Evolutionary conservation across 2,113 vertebrate species (phyloP).

Genomic region (Chitala chitala): DNA sequence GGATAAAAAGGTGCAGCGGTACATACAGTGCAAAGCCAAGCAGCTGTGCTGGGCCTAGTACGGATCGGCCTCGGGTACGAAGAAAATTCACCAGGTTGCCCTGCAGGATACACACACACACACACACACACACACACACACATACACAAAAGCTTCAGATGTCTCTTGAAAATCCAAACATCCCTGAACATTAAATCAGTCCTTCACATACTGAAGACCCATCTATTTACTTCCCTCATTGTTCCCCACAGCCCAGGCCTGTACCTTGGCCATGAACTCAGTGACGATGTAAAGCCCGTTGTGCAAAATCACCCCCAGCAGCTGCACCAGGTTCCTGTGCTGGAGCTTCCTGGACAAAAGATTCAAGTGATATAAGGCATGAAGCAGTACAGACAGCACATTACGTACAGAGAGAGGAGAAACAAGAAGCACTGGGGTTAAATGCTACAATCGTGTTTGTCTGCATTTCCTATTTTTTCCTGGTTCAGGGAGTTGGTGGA

Average conservation of each 20-base stretch:
- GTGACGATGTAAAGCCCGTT: constrained; percentile 86
- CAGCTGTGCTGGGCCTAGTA: constrained; percentile 61
- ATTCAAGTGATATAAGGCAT: neutral
- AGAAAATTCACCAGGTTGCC: constrained; percentile 87
- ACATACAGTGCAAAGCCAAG: constrained; percentile 80
- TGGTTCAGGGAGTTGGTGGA: too few species aligned
- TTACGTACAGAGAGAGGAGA: neutral
- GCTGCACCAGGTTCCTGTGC: constrained; percentile 80
- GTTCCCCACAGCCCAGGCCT: neutral
- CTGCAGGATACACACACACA: constrained; percentile 49
- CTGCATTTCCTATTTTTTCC: too few species aligned
- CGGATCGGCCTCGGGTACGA: constrained; percentile 71
- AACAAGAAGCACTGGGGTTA: neutral
- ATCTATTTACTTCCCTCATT: too few species aligned
- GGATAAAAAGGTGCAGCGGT: neutral
- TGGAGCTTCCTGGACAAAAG: constrained; percentile 69
- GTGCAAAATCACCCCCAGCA: constrained; percentile 82
- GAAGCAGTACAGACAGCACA: neutral
- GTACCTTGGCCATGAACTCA: constrained; percentile 87
- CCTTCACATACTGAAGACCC: too few species aligned
- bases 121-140: neutral
- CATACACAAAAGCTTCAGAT: neutral
- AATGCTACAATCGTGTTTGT: neutral
- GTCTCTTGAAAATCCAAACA: too few species aligned
- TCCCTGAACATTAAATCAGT: too few species aligned